Evolutionary conservation across 2,888 invertebrate species (phyloP), one percentile per base, ranked within the genome.

Genomic region (Agrochola lota): DNA sequence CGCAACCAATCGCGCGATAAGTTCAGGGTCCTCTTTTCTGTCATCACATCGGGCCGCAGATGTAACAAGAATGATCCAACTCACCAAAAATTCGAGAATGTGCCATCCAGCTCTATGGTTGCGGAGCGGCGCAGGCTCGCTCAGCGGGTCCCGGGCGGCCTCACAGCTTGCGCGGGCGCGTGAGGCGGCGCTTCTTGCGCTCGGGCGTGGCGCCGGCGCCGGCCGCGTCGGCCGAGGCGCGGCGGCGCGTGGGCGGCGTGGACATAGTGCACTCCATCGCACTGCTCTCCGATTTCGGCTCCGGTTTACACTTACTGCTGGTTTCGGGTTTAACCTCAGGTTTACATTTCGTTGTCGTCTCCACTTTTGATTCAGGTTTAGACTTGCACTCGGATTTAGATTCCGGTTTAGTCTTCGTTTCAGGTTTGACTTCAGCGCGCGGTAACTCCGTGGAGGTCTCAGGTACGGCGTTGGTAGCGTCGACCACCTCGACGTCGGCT

Each of bases 181-280:
- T 96, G 86, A 96, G 94, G 76, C 97, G 95, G 40, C 97, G 95
- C 89, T 96, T 96, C 92, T 97, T 97, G 86, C 96, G 94, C 74
- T 96, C 96, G 66, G 96, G 96, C 55, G 96, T 95, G 85, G 86
- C 60, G 67, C 43, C 82, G 85, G 86, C 60, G 67, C 43, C 82
- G 52, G 90, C 84, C 75, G 92, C 90, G 90, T 95, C 94, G 70
- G 94, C 93, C 11, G 96, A 94, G 68, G 95, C 95, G 74, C 96
- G 93, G 82, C 96, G 95, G 20, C 96, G 93, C 46, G 93, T 84
- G 26, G 95, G 93, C 83, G 96, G 94, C 30, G 94, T 93, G 67
- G 86, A 84, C 60, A 80, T 74, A 40, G 81, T 74, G 43, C 90
- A 83, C 73, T 91, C 90, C 59, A 86, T 76, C 60, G 87, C 81